phyloP scores from a whole-genome alignment of 2,797 vertebrate species.

The Tarsius wallacei region DNA sequence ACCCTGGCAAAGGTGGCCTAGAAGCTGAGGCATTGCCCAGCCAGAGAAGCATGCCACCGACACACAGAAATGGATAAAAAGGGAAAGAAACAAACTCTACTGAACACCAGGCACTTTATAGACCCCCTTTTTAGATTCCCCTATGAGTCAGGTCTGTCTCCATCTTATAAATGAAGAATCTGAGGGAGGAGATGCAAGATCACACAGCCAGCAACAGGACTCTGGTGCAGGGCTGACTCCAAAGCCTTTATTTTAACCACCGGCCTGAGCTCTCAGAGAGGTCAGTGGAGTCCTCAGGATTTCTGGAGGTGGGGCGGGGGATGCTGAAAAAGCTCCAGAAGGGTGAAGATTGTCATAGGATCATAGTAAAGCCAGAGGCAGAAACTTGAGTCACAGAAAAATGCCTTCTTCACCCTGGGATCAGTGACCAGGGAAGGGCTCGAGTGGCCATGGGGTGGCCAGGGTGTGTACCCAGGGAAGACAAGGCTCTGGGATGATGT shows the following conservation, averaged over 20 bases:
- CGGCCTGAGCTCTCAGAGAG: neutral
- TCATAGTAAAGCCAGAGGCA: neutral
- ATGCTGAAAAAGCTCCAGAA: neutral
- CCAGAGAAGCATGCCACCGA: neutral
- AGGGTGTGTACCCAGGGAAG: too few species aligned
- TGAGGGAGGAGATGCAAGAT: neutral
- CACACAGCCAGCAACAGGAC: neutral
- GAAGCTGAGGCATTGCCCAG: neutral
- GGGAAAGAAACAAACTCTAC: neutral
- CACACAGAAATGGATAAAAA: neutral
- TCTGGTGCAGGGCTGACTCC: neutral
- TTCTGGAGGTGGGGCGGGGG: neutral
- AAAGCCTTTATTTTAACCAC: neutral
- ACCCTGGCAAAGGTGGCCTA: neutral
- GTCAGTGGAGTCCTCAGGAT: neutral
- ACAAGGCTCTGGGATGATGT: neutral
- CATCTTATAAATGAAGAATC: neutral
- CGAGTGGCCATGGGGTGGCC: neutral
- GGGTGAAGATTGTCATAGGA: neutral
- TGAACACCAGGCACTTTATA: rapidly evolving
- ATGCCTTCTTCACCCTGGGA: neutral
- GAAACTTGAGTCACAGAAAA: neutral
- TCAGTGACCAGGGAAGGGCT: neutral
- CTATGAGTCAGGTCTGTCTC: neutral
- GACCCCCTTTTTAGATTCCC: neutral